phyloP scores from a whole-genome alignment of 2,113 vertebrate genomes.

The Chelonoidis abingdonii region DNA sequence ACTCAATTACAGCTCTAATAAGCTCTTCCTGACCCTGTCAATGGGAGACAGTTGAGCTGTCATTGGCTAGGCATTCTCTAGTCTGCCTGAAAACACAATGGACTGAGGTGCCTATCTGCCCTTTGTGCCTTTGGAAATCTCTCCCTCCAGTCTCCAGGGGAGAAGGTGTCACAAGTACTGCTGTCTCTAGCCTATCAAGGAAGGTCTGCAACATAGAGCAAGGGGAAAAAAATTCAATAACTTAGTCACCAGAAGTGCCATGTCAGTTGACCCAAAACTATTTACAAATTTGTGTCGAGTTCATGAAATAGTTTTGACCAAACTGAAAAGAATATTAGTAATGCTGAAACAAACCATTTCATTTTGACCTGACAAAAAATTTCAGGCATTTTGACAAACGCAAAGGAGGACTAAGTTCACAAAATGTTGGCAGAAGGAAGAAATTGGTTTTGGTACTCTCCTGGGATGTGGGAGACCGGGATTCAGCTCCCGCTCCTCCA shows the following conservation, averaged over 20 bases:
- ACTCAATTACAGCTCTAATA: not conserved
- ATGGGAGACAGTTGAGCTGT: not conserved
- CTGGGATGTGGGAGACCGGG: not conserved
- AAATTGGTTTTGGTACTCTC: not conserved
- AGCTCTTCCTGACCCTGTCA: not conserved
- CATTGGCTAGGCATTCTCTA: not conserved
- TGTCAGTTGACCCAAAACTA: not conserved
- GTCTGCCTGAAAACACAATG: not conserved
- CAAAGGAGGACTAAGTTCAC: not conserved
- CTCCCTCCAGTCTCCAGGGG: not conserved
- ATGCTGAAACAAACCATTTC: not conserved
- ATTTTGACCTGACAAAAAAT: not conserved
- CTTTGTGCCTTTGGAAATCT: not conserved
- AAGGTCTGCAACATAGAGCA: not conserved
- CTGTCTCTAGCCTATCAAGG: not conserved
- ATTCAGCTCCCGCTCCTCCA: not conserved
- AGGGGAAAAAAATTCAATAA: not conserved
- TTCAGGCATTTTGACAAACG: not conserved
- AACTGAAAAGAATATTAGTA: not conserved
- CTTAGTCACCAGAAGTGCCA: not conserved
- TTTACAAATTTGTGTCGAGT: not conserved
- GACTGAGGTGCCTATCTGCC: not conserved
- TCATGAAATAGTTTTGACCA: not conserved
- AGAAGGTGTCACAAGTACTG: not conserved
- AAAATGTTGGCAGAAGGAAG: not conserved